These are phyloP conservation scores for Scortum barcoo DNA, from an alignment of 2,113 vertebrate species.

Conservation along the genomic window DNA sequence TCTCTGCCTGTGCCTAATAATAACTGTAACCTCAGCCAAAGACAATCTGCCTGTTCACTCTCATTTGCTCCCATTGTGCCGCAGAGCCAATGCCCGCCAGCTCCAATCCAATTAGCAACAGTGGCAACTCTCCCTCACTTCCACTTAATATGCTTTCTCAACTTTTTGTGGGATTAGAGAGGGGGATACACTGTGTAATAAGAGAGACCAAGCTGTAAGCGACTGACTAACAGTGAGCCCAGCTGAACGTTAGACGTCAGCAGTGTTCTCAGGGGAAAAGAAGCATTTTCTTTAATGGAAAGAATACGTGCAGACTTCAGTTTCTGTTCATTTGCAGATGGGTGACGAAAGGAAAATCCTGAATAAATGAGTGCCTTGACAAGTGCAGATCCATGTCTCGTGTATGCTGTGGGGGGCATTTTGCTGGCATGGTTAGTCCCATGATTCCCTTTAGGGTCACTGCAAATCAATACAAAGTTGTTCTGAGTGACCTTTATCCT, in stretches of 20 bases:
- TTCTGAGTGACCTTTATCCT: too few species aligned
- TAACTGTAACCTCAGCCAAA: slow-evolving; percentile 58
- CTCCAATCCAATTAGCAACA: slow-evolving; percentile 70
- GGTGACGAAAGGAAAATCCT: too few species aligned
- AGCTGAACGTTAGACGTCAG: background rate
- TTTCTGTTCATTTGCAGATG: background rate
- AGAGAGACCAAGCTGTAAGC: slow-evolving; percentile 35
- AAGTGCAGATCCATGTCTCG: too few species aligned
- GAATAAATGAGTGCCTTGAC: too few species aligned
- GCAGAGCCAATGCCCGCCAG: slow-evolving; percentile 49
- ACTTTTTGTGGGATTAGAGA: slow-evolving; percentile 65
- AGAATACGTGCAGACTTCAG: background rate
- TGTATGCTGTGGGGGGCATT: too few species aligned
- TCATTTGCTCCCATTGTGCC: slow-evolving; percentile 48
- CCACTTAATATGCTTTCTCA: slow-evolving; percentile 66
- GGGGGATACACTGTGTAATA: slow-evolving; percentile 40
- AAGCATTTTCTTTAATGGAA: background rate
- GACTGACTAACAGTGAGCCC: background rate
- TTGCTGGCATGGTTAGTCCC: too few species aligned
- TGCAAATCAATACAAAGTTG: too few species aligned
- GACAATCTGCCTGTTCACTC: slow-evolving; percentile 44
- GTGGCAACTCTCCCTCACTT: slow-evolving; percentile 49
- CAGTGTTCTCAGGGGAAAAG: background rate
- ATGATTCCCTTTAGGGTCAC: too few species aligned
- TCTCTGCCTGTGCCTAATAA: slow-evolving; percentile 51